These are phyloP conservation scores for Phyllostomus hastatus DNA, from an alignment of 2,113 vertebrate species.

Conservation along the genomic window DNA sequence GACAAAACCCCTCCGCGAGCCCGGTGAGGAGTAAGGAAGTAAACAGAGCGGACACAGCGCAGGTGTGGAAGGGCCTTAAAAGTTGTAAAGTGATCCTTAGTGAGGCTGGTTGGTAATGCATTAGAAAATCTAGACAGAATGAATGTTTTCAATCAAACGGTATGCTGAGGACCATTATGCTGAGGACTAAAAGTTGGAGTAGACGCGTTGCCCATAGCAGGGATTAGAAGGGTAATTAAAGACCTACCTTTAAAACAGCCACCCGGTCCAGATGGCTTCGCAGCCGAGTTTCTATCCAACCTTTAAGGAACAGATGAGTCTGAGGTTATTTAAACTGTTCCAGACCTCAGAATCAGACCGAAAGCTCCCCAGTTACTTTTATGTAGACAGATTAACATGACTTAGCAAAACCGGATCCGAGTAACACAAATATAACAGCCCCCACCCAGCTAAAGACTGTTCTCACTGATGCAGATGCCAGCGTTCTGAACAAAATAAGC, in stretches of 20 bases:
- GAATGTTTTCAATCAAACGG: neutral
- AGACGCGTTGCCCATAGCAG: neutral
- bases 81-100: neutral
- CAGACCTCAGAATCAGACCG: neutral
- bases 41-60: neutral
- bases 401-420: neutral
- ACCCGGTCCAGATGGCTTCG: neutral
- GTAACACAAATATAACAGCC: neutral
- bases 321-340: neutral
- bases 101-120: neutral
- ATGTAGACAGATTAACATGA: neutral
- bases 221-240: neutral
- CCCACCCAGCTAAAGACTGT: neutral
- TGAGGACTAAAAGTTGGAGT: neutral
- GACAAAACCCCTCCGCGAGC: neutral
- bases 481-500: neutral
- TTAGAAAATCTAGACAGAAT: neutral
- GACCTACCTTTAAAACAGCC: neutral
- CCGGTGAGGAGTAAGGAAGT: neutral
- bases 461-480: neutral
- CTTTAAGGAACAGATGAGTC: constrained; percentile 32
- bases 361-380: neutral
- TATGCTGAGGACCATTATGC: neutral
- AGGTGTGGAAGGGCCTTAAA: neutral
- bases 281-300: neutral